phyloP scores from a whole-genome alignment of 2,113 vertebrate species.

The Melanocharis versteri region DNA sequence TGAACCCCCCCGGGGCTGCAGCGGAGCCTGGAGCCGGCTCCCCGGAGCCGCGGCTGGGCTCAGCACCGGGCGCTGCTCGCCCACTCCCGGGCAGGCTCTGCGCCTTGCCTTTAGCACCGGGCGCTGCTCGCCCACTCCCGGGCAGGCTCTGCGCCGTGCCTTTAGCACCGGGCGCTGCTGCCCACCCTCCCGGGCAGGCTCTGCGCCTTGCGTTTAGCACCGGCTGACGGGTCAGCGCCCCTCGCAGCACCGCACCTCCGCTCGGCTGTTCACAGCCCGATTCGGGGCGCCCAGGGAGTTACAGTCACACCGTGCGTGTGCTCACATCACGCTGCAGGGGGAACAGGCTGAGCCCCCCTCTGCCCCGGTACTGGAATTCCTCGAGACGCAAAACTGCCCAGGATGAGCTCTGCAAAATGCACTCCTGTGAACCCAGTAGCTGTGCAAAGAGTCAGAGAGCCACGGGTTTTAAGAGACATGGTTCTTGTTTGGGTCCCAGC shows the following conservation, averaged over 20 bases:
- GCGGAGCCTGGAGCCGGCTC: too few relatives aligned
- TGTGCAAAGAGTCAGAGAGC: background rate
- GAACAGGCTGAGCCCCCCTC: background rate
- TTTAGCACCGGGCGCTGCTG: fast-evolving
- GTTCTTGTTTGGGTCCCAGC: background rate
- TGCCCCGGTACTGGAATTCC: background rate
- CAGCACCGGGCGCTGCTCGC: fast-evolving
- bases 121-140: background rate
- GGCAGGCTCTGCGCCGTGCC: fast-evolving
- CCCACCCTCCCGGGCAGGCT: background rate
- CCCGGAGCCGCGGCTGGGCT: fast-evolving
- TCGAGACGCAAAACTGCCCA: background rate
- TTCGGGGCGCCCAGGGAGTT: background rate
- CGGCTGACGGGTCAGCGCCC: fast-evolving
- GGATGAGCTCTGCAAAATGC: background rate
- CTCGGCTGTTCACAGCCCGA: fast-evolving
- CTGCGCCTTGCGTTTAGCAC: fast-evolving
- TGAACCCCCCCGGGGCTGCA: too few relatives aligned
- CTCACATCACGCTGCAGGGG: background rate
- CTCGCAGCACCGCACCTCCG: background rate
- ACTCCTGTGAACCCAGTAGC: background rate
- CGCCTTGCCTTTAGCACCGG: fast-evolving
- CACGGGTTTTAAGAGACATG: fast-evolving
- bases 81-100: background rate
- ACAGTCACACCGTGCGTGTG: fast-evolving